Evolutionary conservation across 2,797 vertebrate species (phyloP).

Genomic region (Enoplosus armatus): DNA sequence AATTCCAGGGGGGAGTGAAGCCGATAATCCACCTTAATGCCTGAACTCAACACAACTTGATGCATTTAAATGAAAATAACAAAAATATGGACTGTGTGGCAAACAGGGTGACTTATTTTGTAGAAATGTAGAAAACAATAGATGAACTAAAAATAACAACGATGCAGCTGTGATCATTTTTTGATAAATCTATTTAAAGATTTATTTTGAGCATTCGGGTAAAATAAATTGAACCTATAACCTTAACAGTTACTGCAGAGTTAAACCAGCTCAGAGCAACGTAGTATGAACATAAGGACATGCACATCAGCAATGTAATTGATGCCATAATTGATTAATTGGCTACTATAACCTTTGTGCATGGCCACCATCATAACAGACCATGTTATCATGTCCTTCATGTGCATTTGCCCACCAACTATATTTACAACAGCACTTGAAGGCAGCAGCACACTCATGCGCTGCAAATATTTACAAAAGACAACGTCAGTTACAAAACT

Average conservation of each 20-base stretch:
- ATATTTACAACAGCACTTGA: background rate
- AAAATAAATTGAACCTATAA: background rate
- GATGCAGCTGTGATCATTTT: background rate
- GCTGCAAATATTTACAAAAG: slow-evolving; percentile 7
- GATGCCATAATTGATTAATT: slow-evolving; percentile 27
- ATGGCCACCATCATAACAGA: slow-evolving; percentile 17
- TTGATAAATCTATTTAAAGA: background rate
- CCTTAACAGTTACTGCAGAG: background rate
- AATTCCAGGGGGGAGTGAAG: background rate
- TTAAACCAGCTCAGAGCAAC: background rate
- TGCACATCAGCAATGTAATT: background rate
- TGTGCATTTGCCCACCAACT: background rate
- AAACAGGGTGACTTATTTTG: background rate
- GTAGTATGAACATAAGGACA: background rate
- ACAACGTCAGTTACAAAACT: background rate
- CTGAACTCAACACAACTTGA: background rate
- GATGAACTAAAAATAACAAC: background rate
- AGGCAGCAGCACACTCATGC: slow-evolving; percentile 8
- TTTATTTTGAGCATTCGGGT: background rate
- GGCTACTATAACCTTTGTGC: background rate
- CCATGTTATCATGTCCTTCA: slow-evolving; percentile 38
- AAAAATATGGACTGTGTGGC: background rate
- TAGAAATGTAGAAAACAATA: background rate
- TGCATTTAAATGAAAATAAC: background rate
- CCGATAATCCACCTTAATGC: background rate